Base-by-base conservation (phyloP, 2,888 invertebrate genomes). In the Taenaris catops region DNA sequence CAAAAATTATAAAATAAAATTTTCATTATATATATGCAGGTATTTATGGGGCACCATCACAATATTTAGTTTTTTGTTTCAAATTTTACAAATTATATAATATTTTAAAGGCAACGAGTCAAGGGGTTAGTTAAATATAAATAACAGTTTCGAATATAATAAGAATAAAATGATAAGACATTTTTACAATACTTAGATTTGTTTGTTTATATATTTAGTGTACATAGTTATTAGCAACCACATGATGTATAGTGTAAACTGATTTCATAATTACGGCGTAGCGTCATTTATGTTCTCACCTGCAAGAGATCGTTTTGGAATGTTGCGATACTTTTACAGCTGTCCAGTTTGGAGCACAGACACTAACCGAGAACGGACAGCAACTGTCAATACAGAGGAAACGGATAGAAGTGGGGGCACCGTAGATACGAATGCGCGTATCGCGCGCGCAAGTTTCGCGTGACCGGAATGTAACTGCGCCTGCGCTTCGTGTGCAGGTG, bases 401-500 rank as follows among this genome's bases (percentile, higher is more conserved):
- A 49, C 46, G 53, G 51, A 47, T 23, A 31, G 27, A 51, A 48
- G 55, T 53, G 61, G 51, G 60, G 63, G 66, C 67, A 67, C 58
- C 53, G 59, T 51, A 51, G 55, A 58, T 55, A 62, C 46, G 42
- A 43, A 31, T 38, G 55, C 52, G 55, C 55, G 43, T 46, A 51
- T 54, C 58, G 61, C 61, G 63, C 61, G 63, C 44, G 45, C 40
- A 34, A 38, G 31, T 28, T 18, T 29, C 36, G 44, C 47, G 38
- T 34, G 24, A 44, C n/a, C 46, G 47, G 32, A 53, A 44, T 50
- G 59, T 68, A 36, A 41, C 41, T 51, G 51, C 53, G 79, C 79
- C 64, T 65, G 74, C 75, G 72, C 52, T 60, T 63, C 54, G 51
- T 63, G 56, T 57, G 68, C 66, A 63, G 63, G 72, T 68, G 59